Conservation (phyloP, 2,888 invertebrate genomes). For the Apotomis turbidana region DNA sequence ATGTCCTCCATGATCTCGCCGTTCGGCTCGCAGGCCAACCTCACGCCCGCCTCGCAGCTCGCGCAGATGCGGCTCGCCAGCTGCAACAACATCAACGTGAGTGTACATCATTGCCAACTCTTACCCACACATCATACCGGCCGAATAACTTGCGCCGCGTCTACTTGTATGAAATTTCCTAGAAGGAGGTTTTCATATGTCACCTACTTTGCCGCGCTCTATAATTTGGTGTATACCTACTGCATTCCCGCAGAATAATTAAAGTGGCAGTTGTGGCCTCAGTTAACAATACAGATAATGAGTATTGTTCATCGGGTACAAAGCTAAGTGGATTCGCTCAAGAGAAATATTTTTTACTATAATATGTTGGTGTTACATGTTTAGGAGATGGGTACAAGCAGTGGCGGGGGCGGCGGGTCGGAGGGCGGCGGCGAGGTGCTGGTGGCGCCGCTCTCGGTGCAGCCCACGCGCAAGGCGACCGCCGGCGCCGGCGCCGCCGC, state of each 20-base stretch:
- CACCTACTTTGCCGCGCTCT: too few species aligned
- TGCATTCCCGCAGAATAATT: too few species aligned
- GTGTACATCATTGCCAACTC: slow-evolving; percentile 55
- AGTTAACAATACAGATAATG: too few species aligned
- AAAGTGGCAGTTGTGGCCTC: too few species aligned
- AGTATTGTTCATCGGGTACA: too few species aligned
- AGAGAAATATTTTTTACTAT: too few species aligned
- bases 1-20: slow-evolving; percentile 98
- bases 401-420: slow-evolving; percentile 73
- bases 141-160: too few species aligned
- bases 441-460: slow-evolving; percentile 92
- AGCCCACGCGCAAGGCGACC: slow-evolving; percentile 91
- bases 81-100: slow-evolving; percentile 93
- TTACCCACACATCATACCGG: background rate
- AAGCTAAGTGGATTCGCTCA: too few species aligned
- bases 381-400: slow-evolving; percentile 89
- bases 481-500: slow-evolving; percentile 85
- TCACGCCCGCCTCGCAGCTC: slow-evolving; percentile 92
- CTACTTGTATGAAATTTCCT: too few species aligned
- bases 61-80: slow-evolving; percentile 94
- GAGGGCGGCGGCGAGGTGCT: slow-evolving; percentile 84
- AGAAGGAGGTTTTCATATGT: too few species aligned
- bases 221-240: too few species aligned
- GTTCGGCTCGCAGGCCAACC: slow-evolving; percentile 92
- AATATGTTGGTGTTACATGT: slow-evolving; percentile 38